A percentile compares a stretch with the other conserved stretches of the same genome.
These are phyloP conservation scores for Yponomeuta sedellus DNA, from an alignment of 2,888 invertebrate genomes.

Conservation along the genomic window DNA sequence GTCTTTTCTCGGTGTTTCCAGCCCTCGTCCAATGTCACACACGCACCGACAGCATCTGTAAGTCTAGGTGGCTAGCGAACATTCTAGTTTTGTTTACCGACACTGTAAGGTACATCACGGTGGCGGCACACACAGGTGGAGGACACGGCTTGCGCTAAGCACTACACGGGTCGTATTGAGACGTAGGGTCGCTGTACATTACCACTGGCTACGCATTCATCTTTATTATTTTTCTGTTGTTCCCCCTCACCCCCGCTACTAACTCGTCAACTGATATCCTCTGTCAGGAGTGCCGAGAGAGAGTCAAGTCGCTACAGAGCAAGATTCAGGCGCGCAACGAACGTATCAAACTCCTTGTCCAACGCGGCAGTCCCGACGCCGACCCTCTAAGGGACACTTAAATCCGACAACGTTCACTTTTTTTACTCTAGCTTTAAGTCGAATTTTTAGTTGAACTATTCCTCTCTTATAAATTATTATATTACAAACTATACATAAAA, in stretches of 20 bases:
- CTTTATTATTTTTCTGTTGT: slow-evolving; percentile 66
- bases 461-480: slow-evolving; percentile 48
- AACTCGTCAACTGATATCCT: slow-evolving; percentile 64
- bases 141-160: slow-evolving; percentile 19
- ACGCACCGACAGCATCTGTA: slow-evolving; percentile 33
- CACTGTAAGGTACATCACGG: slow-evolving; percentile 36
- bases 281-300: slow-evolving; percentile 88
- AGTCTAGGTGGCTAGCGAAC: slow-evolving; percentile 52
- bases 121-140: slow-evolving; percentile 11
- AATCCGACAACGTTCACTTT: slow-evolving; percentile 31
- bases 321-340: slow-evolving; percentile 92
- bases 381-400: slow-evolving; percentile 83
- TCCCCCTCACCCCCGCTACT: slow-evolving; percentile 53
- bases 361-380: slow-evolving; percentile 90
- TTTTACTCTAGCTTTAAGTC: slow-evolving; percentile 44
- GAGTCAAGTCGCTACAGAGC: slow-evolving; percentile 89
- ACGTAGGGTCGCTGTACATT: slow-evolving; percentile 40
- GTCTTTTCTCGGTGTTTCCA: slow-evolving; percentile 4
- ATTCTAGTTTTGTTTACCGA: slow-evolving; percentile 35
- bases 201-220: slow-evolving; percentile 49
- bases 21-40: slow-evolving; percentile 22
- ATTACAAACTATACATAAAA: slow-evolving; percentile 22
- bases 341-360: slow-evolving; percentile 90
- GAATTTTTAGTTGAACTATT: slow-evolving; percentile 48
- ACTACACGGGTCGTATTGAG: slow-evolving; percentile 15